These are phyloP conservation scores for Anthoscopus minutus DNA, from an alignment of 2,113 vertebrate genomes.

Conservation along the genomic window DNA sequence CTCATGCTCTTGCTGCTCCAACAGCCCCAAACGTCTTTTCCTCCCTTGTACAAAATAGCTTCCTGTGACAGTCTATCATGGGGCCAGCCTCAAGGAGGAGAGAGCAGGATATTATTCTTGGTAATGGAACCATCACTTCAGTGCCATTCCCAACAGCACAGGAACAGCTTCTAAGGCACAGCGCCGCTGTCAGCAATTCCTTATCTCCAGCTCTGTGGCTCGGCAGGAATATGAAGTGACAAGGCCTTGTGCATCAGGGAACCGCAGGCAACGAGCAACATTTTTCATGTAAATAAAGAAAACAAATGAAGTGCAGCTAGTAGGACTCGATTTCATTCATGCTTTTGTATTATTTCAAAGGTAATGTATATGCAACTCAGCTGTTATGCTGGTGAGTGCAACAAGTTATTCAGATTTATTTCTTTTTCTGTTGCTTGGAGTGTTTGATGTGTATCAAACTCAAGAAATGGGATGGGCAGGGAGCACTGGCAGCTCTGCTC, in stretches of 20 bases:
- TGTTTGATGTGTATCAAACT: not conserved
- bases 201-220: not conserved
- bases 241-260: not conserved
- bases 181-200: not conserved
- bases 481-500: not conserved
- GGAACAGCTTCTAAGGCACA: not conserved
- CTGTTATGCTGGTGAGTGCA: not conserved
- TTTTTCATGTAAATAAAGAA: not conserved
- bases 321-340: not conserved
- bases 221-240: not conserved
- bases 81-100: not conserved
- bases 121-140: not conserved
- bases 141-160: rapidly evolving
- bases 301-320: not conserved
- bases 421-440: not conserved
- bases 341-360: not conserved
- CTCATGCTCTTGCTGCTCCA: not conserved
- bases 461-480: not conserved
- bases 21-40: not conserved
- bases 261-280: not conserved
- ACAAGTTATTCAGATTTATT: not conserved
- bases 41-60: not conserved
- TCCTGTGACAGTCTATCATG: not conserved
- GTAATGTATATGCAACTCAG: not conserved
- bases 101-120: not conserved